These are phyloP conservation scores for Synanthedon vespiformis DNA, from an alignment of 2,888 invertebrate species.

Conservation along the genomic window DNA sequence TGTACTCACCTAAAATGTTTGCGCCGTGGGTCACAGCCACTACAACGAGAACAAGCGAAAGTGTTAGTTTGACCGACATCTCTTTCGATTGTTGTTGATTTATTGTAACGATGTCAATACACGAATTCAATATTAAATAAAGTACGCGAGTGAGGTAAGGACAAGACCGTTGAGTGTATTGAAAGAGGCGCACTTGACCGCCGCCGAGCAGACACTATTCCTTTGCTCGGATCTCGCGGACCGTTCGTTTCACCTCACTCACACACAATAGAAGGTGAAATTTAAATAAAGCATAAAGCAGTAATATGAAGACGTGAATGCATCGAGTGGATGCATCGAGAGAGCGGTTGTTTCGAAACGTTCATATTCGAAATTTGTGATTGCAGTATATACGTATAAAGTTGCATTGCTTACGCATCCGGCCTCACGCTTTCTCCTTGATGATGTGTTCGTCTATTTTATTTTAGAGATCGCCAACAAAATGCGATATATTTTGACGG, in stretches of 20 bases:
- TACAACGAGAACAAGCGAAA: constrained; percentile 37
- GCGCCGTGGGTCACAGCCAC: constrained; percentile 38
- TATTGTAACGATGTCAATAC: constrained; percentile 8
- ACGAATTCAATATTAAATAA: not conserved
- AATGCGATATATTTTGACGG: too few relatives aligned
- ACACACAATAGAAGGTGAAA: constrained; percentile 71
- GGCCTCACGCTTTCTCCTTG: not conserved
- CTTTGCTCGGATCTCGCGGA: constrained; percentile 53
- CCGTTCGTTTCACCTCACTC: constrained; percentile 54
- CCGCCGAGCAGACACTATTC: constrained; percentile 52
- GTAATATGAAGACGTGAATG: constrained; percentile 44
- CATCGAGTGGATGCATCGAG: constrained; percentile 56
- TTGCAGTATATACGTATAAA: not conserved
- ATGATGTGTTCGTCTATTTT: too few relatives aligned
- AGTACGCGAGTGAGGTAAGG: constrained; percentile 1
- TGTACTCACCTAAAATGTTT: constrained; percentile 61
- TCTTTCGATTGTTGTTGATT: constrained; percentile 9
- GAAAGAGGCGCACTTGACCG: constrained; percentile 52
- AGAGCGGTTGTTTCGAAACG: constrained; percentile 28
- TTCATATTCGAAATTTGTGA: not conserved
- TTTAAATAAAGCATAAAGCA: constrained; percentile 65
- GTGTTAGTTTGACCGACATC: constrained; percentile 52
- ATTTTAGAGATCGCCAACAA: too few relatives aligned
- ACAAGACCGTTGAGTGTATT: constrained; percentile 6
- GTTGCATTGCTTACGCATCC: not conserved